Percentiles rank a stretch among this genome's conserved stretches.
Conservation (phyloP, 2,113 vertebrate species). For the Verasper variegatus region DNA sequence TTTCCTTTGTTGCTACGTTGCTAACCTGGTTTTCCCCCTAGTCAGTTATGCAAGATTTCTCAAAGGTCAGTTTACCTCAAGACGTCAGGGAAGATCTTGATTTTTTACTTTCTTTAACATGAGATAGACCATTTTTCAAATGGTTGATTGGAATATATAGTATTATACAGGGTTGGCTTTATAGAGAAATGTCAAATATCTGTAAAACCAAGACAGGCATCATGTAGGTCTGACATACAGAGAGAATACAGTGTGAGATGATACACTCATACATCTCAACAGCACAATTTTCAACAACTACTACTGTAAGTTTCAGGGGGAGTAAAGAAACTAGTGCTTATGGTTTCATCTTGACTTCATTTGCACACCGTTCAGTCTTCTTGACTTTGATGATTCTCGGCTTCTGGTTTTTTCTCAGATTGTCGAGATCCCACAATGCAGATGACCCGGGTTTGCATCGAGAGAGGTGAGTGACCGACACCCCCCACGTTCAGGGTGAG, state of each 20-base stretch:
- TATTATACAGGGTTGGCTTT: too few relatives aligned
- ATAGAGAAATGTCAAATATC: too few relatives aligned
- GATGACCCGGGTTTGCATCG: conserved; percentile 66
- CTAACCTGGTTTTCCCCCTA: too few relatives aligned
- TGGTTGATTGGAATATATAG: too few relatives aligned
- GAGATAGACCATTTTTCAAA: too few relatives aligned
- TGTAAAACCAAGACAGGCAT: too few relatives aligned
- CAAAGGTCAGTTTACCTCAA: too few relatives aligned
- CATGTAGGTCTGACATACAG: background rate
- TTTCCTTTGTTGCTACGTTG: too few relatives aligned
- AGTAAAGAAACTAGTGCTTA: background rate
- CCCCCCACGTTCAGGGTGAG: background rate
- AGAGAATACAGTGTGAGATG: background rate
- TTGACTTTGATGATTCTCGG: background rate
- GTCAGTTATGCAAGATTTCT: too few relatives aligned
- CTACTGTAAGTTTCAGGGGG: too few relatives aligned
- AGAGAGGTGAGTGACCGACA: conserved; percentile 65
- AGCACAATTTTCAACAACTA: background rate
- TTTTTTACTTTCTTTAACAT: too few relatives aligned
- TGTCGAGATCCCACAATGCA: conserved; percentile 66
- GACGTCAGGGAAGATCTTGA: too few relatives aligned
- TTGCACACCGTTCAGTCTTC: background rate
- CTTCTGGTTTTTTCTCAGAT: conserved; percentile 42
- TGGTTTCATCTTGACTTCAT: background rate
- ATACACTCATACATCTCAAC: background rate